Evolutionary conservation across 2,888 invertebrate species (phyloP), one percentile per base, ranked within the genome.

Genomic region (Punctoribates punctum): DNA sequence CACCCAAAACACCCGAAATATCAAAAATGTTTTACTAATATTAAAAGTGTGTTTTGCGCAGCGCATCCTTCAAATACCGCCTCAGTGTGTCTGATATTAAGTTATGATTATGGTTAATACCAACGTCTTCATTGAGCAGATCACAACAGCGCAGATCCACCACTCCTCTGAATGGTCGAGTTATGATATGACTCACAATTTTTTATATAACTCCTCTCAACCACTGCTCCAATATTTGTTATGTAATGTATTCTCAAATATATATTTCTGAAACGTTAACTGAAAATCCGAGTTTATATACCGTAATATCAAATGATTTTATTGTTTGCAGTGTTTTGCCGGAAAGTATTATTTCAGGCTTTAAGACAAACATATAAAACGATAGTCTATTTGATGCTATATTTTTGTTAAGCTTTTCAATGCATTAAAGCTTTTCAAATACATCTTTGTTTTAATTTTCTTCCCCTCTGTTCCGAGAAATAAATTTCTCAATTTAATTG

Each of bases 41-140:
- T 70, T 27, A 42, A 38, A 23, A 38, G 25, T 48, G 38, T 38
- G 65, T 65, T 48, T 48, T 72, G 72, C 72, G 72, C 72, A 72
- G 72, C 46, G 48, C 72, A 72, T 72, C 72, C 48, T 72, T 72
- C 48, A 72, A 72, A 72, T 72, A 72, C 72, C 72, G 72, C 72
- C 72, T 72, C 25, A 72, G 1, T 60, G 60, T 9, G 6, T 42
- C 38, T 72, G 23, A 72, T 72, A 72, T 72, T 48, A 72, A 72
- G 72, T 72, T 72, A 72, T 72, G 72, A 72, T 72, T 72, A 72
- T 72, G 72, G 42, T 72, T 72, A 72, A 72, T 72, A 72, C 72
- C n/a, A 48, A 72, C 72, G 48, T 67, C 25, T 48, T 48, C 27
- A 48, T 72, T 38, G 48, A 48, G 25, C 72, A 72, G 72, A 46